A percentile compares a stretch with the other conserved stretches of the same genome.
These are phyloP conservation scores for Drosophila funebris DNA, from an alignment of 1,140 invertebrate genomes.

Conservation along the genomic window DNA sequence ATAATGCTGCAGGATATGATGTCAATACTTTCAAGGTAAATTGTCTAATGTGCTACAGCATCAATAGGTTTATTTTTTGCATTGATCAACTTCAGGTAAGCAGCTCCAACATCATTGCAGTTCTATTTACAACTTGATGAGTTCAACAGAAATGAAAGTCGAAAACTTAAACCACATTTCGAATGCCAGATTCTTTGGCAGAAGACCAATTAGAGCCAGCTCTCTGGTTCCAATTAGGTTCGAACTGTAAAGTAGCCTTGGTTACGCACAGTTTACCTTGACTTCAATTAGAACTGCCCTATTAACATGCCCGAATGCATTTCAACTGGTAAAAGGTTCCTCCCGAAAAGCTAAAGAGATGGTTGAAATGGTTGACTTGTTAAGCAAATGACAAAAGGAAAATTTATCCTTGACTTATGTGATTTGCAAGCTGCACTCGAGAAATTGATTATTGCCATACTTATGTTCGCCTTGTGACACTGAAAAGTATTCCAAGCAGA, in stretches of 20 bases:
- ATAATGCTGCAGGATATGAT: too few relatives aligned
- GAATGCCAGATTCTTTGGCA: neutral
- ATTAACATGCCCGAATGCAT: conserved; percentile 13
- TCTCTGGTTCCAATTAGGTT: conserved; percentile 12
- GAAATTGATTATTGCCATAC: neutral
- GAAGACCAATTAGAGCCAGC: neutral
- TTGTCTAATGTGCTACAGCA: too few relatives aligned
- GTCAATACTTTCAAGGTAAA: too few relatives aligned
- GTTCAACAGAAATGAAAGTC: neutral
- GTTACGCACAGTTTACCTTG: conserved; percentile 17
- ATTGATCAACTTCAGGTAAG: too few relatives aligned
- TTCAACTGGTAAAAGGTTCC: neutral
- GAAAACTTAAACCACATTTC: neutral
- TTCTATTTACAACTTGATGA: too few relatives aligned
- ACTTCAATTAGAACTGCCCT: conserved; percentile 15
- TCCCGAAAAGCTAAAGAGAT: neutral
- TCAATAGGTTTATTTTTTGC: too few relatives aligned
- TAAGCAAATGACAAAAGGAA: neutral
- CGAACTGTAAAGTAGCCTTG: conserved; percentile 6
- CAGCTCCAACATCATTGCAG: too few relatives aligned
- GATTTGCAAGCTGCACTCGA: neutral
- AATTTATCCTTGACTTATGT: neutral
- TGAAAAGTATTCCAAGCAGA: neutral
- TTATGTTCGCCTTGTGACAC: neutral
- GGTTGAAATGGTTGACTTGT: neutral